These are phyloP conservation scores for Parauchenoglanis ngamensis DNA, from an alignment of 2,797 vertebrate genomes.

Conservation along the genomic window DNA sequence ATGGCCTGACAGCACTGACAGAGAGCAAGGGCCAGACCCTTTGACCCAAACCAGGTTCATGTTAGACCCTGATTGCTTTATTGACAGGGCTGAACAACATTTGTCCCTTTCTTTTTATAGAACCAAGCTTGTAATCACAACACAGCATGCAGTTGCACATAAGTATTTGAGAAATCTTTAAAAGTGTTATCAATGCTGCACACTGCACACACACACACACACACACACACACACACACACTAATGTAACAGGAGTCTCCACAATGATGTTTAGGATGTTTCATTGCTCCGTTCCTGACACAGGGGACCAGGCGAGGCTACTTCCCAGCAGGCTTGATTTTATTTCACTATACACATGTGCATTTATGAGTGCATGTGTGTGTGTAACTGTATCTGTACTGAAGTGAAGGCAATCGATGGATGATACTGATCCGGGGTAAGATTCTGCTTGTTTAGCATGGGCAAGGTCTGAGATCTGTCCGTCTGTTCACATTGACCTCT, in stretches of 20 bases:
- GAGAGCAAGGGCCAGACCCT: neutral
- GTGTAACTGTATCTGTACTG: slow-evolving; percentile 42
- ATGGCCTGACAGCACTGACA: neutral
- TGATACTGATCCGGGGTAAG: slow-evolving; percentile 46
- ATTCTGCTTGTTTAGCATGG: slow-evolving; percentile 42
- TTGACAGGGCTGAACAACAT: neutral
- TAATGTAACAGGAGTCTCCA: slow-evolving; percentile 14
- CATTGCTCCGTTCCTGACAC: slow-evolving; percentile 32
- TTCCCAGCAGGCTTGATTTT: slow-evolving; percentile 36
- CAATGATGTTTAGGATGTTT: slow-evolving; percentile 37
- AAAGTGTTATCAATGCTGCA: neutral
- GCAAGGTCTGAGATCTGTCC: slow-evolving; percentile 38
- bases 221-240: neutral
- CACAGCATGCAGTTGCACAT: neutral
- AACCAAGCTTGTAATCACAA: neutral
- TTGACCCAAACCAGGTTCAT: neutral
- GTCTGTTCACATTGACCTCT: slow-evolving; percentile 57
- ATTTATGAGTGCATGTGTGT: slow-evolving; percentile 16
- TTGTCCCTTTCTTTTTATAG: neutral
- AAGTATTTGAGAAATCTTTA: neutral
- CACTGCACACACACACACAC: neutral
- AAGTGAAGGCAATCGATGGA: slow-evolving; percentile 49
- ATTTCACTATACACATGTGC: slow-evolving; percentile 35
- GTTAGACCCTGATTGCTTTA: neutral
- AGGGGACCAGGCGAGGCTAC: slow-evolving; percentile 6